Conservation (phyloP, 2,888 invertebrate genomes). For the Crematogaster levior region DNA sequence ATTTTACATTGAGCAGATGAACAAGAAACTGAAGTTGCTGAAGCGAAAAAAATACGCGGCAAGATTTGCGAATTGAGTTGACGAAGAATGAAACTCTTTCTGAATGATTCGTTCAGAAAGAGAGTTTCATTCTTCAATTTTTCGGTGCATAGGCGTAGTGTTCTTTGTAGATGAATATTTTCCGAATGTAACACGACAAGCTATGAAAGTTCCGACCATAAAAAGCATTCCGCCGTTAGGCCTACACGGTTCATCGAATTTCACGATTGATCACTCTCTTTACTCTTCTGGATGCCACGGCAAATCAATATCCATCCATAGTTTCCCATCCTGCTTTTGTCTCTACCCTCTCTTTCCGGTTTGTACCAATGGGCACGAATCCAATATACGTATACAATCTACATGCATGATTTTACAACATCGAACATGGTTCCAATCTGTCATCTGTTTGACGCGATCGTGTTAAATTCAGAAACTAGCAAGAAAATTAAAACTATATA, state of each 20-base stretch:
- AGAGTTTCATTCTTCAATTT: too few relatives aligned
- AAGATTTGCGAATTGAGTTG: neutral
- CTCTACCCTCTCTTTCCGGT: constrained; percentile 40
- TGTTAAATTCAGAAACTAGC: neutral
- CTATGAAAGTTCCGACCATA: constrained; percentile 42
- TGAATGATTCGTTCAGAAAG: constrained; percentile 24
- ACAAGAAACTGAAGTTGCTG: neutral
- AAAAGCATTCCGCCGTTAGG: constrained; percentile 40
- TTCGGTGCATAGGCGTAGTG: neutral
- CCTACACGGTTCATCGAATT: constrained; percentile 64
- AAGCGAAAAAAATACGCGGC: neutral
- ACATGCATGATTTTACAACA: constrained; percentile 12
- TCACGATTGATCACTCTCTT: constrained; percentile 70
- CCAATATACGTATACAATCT: neutral
- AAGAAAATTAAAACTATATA: neutral
- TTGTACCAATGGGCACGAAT: neutral
- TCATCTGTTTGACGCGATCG: neutral
- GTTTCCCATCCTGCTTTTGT: constrained; percentile 38
- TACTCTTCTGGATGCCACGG: constrained; percentile 52
- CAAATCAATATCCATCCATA: constrained; percentile 68
- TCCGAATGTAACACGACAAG: constrained; percentile 14
- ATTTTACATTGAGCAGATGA: too few relatives aligned
- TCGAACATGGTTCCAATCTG: neutral
- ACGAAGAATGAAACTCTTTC: neutral
- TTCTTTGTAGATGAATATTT: neutral